Base-by-base conservation (phyloP, 2,113 vertebrate genomes). In the Chaenocephalus aceratus region DNA sequence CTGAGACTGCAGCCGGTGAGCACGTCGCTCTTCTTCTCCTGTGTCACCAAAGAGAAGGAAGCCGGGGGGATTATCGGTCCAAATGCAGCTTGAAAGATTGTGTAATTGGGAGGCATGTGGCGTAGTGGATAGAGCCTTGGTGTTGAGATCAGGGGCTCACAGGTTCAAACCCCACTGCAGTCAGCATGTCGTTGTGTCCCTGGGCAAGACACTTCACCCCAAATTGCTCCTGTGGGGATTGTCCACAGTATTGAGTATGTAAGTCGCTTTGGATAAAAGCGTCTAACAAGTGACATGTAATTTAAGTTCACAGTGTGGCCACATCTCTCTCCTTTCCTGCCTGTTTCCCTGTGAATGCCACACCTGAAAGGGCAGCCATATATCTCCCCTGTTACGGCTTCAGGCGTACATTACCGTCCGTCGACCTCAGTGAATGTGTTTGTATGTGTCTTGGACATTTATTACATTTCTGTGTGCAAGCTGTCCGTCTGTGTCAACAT, bases 51-150 rank as follows among this genome's bases (percentile, higher is more conserved):
- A 82, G 76, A 84, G 44, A 82, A 73, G 87, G 83, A 86, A 90
- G 83, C 80, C 59, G 49, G 74, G 69, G 30, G 88, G 82, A 93
- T 92, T 91, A 92, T 90, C 77, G 88, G 70, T 90, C 56, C 83
- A 91, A 91, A 90, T 88, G 77, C 85, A 89, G 77, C 84, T 77
- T 91, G 76, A 91, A 90, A 83, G 86, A 88, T 48, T 68, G 67
- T 81, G 85, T 90, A 89, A 89, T 26, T 26, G 26, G 26, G 26
- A 26, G 26, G 26, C 26, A 26, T 26, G 26, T 26, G 26, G 26
- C 26, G 26, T 3, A 26, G 26, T 26, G 26, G 26, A 26, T 26
- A 26, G 26, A 26, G 26, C 26, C 26, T 26, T 26, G 26, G 26
- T 26, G 26, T 26, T 26, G 26, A 2, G 26, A 26, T 26, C 26